Base-by-base conservation (phyloP, 2,888 invertebrate genomes). In the Mongoloraphidia duomilia region DNA sequence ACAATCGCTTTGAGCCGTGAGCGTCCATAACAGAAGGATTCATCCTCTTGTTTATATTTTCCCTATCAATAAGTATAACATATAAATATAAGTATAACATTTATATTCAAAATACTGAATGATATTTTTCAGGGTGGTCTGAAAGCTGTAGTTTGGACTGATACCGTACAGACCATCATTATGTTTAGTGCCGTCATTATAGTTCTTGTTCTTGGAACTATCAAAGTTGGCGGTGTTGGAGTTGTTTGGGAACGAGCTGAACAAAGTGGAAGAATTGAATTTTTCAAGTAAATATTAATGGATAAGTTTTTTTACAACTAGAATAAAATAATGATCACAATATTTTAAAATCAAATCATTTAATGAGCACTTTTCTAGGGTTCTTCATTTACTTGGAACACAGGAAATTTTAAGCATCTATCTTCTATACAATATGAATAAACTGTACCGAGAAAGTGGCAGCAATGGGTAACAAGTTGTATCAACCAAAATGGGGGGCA, bases 71-170 rank as follows among this genome's bases (percentile, higher is more conserved):
- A n/a, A n/a, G n/a, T n/a, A n/a, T n/a, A n/a, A n/a, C n/a, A n/a
- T n/a, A n/a, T n/a, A n/a, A n/a, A n/a, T n/a, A n/a, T n/a, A n/a
- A n/a, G n/a, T n/a, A n/a, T n/a, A n/a, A n/a, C n/a, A n/a, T n/a
- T n/a, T n/a, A n/a, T n/a, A 26, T 26, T 26, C 6, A 26, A 26
- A 26, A 26, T 26, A 26, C 5, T 26, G 6, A 26, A 26, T 47
- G 33, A 42, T 49, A 40, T 47, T 44, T 66, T 69, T 41, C 62
- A 84, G 84, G 84, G 83, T 51, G 84, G 85, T 6, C 65, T 86
- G 33, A 84, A 83, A 65, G 85, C 85, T 6, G 85, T 86, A 0
- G 83, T 86, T 9, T 86, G 85, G 85, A 85, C 85, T 1, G 86
- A 86, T 59, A 82, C 84, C 0, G 68, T 86, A 47, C 85, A 86